A percentile compares a stretch with the other conserved stretches of the same genome.
Conservation (phyloP, 2,888 invertebrate species). For the Choristoneura rosaceana region DNA sequence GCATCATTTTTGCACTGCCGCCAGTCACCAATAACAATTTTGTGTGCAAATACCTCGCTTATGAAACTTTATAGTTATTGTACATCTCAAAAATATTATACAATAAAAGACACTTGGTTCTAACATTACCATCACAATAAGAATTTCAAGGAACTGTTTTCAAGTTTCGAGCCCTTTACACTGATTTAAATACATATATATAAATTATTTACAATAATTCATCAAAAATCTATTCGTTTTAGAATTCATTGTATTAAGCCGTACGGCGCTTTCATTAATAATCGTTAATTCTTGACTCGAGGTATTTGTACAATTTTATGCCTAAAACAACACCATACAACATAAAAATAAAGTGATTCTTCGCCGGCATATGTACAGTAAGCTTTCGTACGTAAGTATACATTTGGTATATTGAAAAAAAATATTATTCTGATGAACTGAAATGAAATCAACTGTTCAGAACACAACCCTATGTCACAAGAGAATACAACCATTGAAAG, state of each 20-base stretch:
- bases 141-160: background rate
- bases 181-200: background rate
- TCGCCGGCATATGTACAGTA: slow-evolving; percentile 26
- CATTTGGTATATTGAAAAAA: background rate
- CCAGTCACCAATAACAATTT: slow-evolving; percentile 17
- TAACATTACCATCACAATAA: slow-evolving; percentile 24
- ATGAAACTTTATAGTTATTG: background rate
- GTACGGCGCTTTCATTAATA: background rate
- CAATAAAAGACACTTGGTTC: slow-evolving; percentile 16
- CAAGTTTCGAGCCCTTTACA: slow-evolving; percentile 16
- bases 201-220: background rate
- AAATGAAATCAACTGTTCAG: background rate
- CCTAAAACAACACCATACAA: slow-evolving; percentile 26
- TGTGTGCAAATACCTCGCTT: slow-evolving; percentile 31
- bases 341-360: slow-evolving; percentile 25
- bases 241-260: background rate
- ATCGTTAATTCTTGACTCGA: slow-evolving; percentile 18
- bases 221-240: background rate
- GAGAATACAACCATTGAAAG: slow-evolving; percentile 14
- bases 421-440: background rate
- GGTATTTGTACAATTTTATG: slow-evolving; percentile 35
- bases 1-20: slow-evolving; percentile 41
- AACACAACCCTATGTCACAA: background rate
- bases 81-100: slow-evolving; percentile 2
- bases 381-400: background rate